These are phyloP conservation scores for Bilobella aurantiaca DNA, from an alignment of 1,140 invertebrate species.

Conservation along the genomic window DNA sequence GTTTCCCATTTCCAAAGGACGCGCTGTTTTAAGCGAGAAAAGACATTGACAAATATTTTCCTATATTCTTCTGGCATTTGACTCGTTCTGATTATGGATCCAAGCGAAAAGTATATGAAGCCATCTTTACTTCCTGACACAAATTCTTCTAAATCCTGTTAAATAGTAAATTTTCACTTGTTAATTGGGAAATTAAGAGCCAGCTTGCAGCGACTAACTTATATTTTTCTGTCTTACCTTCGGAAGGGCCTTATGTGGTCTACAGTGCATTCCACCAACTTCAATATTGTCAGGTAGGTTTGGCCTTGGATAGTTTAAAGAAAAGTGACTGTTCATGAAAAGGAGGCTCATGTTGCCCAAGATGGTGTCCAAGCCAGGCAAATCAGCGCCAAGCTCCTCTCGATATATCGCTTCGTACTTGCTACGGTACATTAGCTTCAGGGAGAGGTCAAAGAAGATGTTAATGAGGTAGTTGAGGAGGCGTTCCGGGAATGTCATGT, in stretches of 20 bases:
- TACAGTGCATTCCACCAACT: slow-evolving; percentile 28
- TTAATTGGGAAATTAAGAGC: too few species aligned
- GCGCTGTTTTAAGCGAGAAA: slow-evolving; percentile 35
- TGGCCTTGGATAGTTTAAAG: slow-evolving; percentile 18
- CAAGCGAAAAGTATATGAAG: slow-evolving; percentile 51
- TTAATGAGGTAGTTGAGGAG: slow-evolving; percentile 6
- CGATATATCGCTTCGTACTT: background rate
- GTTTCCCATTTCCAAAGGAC: slow-evolving; percentile 40
- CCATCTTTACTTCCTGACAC: slow-evolving; percentile 43
- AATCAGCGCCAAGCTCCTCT: background rate
- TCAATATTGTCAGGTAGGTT: slow-evolving; percentile 23
- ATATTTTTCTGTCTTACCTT: background rate
- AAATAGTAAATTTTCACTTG: background rate
- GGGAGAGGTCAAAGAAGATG: background rate
- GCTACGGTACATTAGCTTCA: too few species aligned
- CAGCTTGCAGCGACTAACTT: background rate
- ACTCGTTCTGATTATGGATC: slow-evolving; percentile 47
- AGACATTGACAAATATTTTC: slow-evolving; percentile 36
- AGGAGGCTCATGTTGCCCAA: slow-evolving; percentile 25
- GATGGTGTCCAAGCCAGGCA: slow-evolving; percentile 14
- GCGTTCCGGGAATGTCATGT: slow-evolving; percentile 17
- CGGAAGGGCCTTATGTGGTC: slow-evolving; percentile 19
- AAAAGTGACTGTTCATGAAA: slow-evolving; percentile 28
- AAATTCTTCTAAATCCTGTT: background rate
- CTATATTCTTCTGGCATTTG: slow-evolving; percentile 41